phyloP scores from a whole-genome alignment of 2,888 invertebrate species.

The Meta bourneti region DNA sequence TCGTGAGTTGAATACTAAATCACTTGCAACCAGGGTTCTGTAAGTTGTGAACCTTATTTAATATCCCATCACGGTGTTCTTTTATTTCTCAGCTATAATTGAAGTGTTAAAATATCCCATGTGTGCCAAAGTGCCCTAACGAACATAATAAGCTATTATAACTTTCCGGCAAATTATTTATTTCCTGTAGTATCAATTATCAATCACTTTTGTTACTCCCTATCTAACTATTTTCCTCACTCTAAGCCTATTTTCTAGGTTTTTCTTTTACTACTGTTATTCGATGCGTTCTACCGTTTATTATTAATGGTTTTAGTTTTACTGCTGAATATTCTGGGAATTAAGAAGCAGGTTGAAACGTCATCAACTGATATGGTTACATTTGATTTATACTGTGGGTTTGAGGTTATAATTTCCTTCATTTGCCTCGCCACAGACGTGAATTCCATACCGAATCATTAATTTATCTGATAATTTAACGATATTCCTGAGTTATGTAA shows the following conservation, averaged over 20 bases:
- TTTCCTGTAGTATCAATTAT: conserved; percentile 22
- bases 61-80: not conserved
- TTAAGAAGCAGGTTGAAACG: not conserved
- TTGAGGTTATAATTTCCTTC: not conserved
- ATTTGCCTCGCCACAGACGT: too few relatives aligned
- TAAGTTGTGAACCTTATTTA: not conserved
- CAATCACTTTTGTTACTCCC: not conserved
- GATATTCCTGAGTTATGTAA: too few relatives aligned
- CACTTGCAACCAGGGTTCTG: not conserved
- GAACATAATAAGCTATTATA: not conserved
- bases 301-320: not conserved
- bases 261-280: not conserved
- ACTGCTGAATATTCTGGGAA: not conserved
- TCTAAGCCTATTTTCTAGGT: too few relatives aligned
- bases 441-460: too few relatives aligned
- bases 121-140: conserved; percentile 2
- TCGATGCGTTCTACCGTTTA: not conserved
- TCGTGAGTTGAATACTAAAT: not conserved
- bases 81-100: conserved; percentile 18
- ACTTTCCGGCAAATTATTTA: not conserved
- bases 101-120: conserved; percentile 45
- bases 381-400: not conserved
- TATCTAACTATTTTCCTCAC: not conserved
- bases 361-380: not conserved
- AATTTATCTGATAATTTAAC: too few relatives aligned